Percentiles rank a stretch among this genome's conserved stretches.
Conservation (phyloP, 1,140 invertebrate species). For the Anoplophora glabripennis region DNA sequence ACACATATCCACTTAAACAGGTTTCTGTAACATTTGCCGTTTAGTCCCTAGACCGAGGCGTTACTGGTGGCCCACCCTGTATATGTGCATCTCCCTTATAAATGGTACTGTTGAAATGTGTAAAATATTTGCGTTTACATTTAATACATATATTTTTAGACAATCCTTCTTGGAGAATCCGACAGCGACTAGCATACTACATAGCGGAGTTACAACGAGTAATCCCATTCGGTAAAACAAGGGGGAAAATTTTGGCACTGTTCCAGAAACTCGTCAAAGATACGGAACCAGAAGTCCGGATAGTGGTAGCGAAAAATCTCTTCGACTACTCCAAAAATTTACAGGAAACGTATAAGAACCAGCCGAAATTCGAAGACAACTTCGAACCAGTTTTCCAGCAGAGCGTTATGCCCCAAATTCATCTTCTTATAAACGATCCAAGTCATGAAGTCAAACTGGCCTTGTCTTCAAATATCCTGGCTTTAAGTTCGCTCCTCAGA, state of each 20-base stretch:
- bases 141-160: conserved; percentile 21
- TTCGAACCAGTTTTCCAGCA: conserved; percentile 37
- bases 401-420: conserved; percentile 37
- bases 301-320: conserved; percentile 30
- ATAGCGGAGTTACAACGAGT: conserved; percentile 33
- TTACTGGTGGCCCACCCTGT: too few relatives aligned
- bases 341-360: conserved; percentile 26
- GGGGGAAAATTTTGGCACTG: conserved; percentile 26
- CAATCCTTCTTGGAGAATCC: conserved; percentile 38
- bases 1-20: too few relatives aligned
- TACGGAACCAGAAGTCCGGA: conserved; percentile 35
- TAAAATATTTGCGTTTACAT: too few relatives aligned
- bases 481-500: conserved; percentile 27
- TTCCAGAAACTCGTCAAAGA: conserved; percentile 35
- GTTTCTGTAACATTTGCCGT: too few relatives aligned
- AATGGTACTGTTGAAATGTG: too few relatives aligned
- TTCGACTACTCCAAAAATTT: conserved; percentile 33
- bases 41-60: too few relatives aligned
- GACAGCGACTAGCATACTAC: conserved; percentile 31
- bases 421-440: conserved; percentile 29
- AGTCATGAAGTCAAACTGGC: conserved; percentile 34
- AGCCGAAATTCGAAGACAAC: conserved; percentile 19
- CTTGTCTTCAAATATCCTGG: conserved; percentile 35
- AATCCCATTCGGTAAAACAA: conserved; percentile 20
- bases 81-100: too few relatives aligned